Evolutionary conservation across 2,888 invertebrate species (phyloP).

Genomic region (Linyphia triangularis): DNA sequence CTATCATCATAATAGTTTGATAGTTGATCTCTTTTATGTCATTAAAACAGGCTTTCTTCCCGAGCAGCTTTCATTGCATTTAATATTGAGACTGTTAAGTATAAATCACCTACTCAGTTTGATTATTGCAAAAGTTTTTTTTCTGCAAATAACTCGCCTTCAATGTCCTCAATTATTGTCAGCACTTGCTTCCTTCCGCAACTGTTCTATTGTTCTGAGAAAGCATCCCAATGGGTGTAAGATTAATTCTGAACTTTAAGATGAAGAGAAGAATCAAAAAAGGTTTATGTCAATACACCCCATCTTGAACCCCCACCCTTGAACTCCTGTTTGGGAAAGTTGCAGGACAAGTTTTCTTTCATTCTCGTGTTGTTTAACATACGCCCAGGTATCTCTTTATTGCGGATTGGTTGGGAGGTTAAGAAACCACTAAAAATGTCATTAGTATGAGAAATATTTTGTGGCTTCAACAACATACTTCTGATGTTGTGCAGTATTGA

Average conservation of each 20-base stretch:
- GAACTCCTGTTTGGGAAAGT: conserved; percentile 48
- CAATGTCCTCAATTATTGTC: conserved; percentile 11
- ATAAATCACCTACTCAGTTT: not conserved
- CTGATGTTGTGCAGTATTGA: not conserved
- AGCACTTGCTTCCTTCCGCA: not conserved
- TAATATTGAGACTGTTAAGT: too few species aligned
- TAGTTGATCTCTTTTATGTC: too few species aligned
- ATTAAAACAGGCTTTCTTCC: too few species aligned
- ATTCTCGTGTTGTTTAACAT: conserved; percentile 22
- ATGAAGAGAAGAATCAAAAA: not conserved
- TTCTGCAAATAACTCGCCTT: not conserved
- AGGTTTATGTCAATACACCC: conserved; percentile 36
- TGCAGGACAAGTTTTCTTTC: conserved; percentile 48
- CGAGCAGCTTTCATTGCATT: too few species aligned
- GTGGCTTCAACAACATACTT: not conserved
- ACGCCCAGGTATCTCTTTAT: conserved; percentile 41
- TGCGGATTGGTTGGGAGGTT: not conserved
- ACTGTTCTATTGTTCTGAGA: not conserved
- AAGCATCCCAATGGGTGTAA: conserved; percentile 11
- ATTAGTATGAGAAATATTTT: not conserved
- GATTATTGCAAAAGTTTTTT: not conserved
- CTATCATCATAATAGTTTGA: too few species aligned
- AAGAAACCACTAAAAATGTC: conserved; percentile 16
- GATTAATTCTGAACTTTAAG: not conserved
- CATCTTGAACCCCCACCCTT: conserved; percentile 64